Conservation (phyloP, 2,888 invertebrate genomes). For the Cryptops parisi region DNA sequence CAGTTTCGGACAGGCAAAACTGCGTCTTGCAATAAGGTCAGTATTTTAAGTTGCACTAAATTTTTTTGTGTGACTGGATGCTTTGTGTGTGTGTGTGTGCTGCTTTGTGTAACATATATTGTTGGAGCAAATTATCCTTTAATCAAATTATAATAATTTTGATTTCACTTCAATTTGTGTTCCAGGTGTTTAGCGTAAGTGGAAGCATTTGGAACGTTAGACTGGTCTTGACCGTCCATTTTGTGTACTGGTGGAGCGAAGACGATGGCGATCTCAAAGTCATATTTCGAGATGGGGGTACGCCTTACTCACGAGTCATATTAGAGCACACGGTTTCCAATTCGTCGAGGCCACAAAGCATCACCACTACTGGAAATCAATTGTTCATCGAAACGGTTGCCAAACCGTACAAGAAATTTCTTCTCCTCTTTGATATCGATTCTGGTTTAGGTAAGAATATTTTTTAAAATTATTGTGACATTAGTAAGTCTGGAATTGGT, state of each 20-base stretch:
- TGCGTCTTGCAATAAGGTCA: slow-evolving; percentile 56
- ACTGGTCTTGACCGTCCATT: slow-evolving; percentile 55
- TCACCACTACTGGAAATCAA: slow-evolving; percentile 63
- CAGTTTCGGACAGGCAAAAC: too few species aligned
- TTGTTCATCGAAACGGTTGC: slow-evolving; percentile 58
- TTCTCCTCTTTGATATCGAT: background rate
- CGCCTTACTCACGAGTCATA: slow-evolving; percentile 51
- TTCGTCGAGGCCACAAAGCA: slow-evolving; percentile 72
- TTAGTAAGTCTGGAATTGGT: slow-evolving; percentile 37
- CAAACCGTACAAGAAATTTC: background rate
- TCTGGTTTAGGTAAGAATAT: background rate
- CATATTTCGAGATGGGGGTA: slow-evolving; percentile 63
- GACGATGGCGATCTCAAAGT: slow-evolving; percentile 50
- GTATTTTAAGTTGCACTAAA: background rate
- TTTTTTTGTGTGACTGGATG: background rate
- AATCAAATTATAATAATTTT: slow-evolving; percentile 11
- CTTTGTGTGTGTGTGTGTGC: background rate
- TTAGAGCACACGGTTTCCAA: slow-evolving; percentile 60
- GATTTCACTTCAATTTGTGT: background rate
- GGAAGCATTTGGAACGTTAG: too few species aligned
- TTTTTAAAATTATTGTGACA: slow-evolving; percentile 55
- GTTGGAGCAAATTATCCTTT: background rate
- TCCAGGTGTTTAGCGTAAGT: too few species aligned
- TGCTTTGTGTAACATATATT: background rate
- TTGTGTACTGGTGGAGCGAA: slow-evolving; percentile 59